Evolutionary conservation across 53 echinoderm and acorn worm genomes (phyloP).

Genomic region (Patiria pectinifera): DNA sequence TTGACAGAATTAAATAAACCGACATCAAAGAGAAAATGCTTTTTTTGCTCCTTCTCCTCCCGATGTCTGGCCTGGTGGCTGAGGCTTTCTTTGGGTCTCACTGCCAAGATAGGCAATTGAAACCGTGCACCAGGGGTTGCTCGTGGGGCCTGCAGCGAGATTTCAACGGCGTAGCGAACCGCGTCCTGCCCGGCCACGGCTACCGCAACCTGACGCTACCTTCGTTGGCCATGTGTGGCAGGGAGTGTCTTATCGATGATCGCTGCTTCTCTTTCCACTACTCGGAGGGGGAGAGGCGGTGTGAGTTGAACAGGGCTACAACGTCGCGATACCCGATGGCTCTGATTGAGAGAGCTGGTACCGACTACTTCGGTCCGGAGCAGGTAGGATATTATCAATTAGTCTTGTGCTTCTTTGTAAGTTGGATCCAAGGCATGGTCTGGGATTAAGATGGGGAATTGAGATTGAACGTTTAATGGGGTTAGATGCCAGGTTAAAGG

Average conservation of each 20-base stretch:
- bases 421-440: background rate
- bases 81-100: background rate
- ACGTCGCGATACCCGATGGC: slow-evolving; percentile 36
- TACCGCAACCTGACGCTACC: slow-evolving; percentile 38
- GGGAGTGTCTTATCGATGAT: background rate
- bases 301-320: slow-evolving; percentile 47
- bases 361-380: slow-evolving; percentile 17
- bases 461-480: no score
- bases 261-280: slow-evolving; percentile 32
- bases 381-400: background rate
- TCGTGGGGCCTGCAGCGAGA: background rate
- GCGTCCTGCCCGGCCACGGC: background rate
- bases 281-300: slow-evolving; percentile 22
- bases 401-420: background rate
- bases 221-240: background rate
- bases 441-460: background rate
- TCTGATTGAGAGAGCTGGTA: background rate
- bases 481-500: no score
- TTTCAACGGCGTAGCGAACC: slow-evolving; percentile 28
- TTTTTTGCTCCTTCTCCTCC: background rate
- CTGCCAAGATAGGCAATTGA: background rate
- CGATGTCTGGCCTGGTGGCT: background rate
- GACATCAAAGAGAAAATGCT: background rate
- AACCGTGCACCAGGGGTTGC: background rate
- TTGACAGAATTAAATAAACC: no score